Percentiles rank a stretch among this genome's conserved stretches.
Conservation (phyloP, 2,888 invertebrate species). For the Scotopteryx bipunctaria region DNA sequence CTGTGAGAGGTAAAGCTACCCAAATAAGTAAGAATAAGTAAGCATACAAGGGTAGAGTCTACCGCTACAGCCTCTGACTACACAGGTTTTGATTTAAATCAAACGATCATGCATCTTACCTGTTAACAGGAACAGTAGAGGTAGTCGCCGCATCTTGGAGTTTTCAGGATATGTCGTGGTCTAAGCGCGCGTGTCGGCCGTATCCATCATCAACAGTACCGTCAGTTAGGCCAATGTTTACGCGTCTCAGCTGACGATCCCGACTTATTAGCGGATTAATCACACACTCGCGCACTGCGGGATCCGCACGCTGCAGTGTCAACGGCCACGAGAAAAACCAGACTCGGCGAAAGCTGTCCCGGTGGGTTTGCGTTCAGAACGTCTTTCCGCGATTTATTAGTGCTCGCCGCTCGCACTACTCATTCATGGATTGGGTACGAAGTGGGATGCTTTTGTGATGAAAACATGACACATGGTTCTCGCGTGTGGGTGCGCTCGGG, state of each 20-base stretch:
- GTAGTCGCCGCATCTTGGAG: constrained; percentile 69
- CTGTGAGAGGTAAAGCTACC: constrained; percentile 16
- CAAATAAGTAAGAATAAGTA: background rate
- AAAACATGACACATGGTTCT: constrained; percentile 80
- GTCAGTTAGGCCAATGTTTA: constrained; percentile 70
- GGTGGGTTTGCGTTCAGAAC: constrained; percentile 41
- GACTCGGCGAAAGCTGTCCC: constrained; percentile 72
- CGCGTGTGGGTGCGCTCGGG: constrained; percentile 57
- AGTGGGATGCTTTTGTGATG: constrained; percentile 68
- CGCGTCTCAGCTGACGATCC: constrained; percentile 77
- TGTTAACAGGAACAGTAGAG: constrained; percentile 70
- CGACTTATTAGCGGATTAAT: constrained; percentile 74
- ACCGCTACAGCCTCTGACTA: constrained; percentile 13
- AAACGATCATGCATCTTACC: constrained; percentile 55
- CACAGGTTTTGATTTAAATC: background rate
- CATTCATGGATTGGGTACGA: constrained; percentile 59
- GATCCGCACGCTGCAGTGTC: constrained; percentile 81
- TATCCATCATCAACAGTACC: constrained; percentile 65
- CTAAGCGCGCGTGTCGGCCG: constrained; percentile 56
- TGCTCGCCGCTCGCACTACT: constrained; percentile 48
- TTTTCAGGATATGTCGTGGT: constrained; percentile 48
- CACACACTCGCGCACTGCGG: constrained; percentile 82
- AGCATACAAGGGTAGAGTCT: background rate
- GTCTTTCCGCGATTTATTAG: constrained; percentile 43
- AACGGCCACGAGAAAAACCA: constrained; percentile 80